phyloP scores from a whole-genome alignment of 2,797 vertebrate genomes.

The Gadopsis bispinosus region DNA sequence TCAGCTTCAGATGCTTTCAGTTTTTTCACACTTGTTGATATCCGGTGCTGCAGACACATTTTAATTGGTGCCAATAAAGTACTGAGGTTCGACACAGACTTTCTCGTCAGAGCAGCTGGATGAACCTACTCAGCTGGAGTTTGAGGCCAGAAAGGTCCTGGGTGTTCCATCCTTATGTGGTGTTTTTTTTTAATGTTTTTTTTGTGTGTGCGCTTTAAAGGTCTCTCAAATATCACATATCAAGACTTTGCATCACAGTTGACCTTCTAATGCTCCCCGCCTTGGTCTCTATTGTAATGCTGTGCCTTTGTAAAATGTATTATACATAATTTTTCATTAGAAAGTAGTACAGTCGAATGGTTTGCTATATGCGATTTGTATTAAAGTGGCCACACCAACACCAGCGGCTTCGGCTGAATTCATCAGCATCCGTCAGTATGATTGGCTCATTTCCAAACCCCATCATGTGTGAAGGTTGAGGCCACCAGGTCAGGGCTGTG shows the following conservation, averaged over 20 bases:
- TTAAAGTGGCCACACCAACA: conserved; percentile 65
- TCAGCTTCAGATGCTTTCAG: not conserved
- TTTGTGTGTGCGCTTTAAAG: conserved; percentile 61
- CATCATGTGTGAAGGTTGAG: conserved; percentile 80
- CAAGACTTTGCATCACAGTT: conserved; percentile 71
- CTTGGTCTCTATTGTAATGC: conserved; percentile 49
- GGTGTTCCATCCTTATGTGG: conserved; percentile 43
- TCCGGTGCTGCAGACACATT: conserved; percentile 1
- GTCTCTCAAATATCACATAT: conserved; percentile 80
- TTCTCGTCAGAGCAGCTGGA: conserved; percentile 22
- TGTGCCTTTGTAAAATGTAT: conserved; percentile 71
- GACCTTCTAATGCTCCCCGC: conserved; percentile 73
- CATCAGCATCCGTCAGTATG: conserved; percentile 73
- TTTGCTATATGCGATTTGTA: conserved; percentile 56
- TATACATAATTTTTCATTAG: conserved; percentile 67
- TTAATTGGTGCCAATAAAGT: not conserved
- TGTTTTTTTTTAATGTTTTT: conserved; percentile 53
- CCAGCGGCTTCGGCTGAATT: conserved; percentile 61
- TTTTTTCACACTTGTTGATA: not conserved
- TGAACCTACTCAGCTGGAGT: conserved; percentile 19
- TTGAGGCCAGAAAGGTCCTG: conserved; percentile 36
- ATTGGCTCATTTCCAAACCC: conserved; percentile 79
- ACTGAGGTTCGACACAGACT: not conserved
- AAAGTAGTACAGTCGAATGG: conserved; percentile 59
- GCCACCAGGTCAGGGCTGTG: conserved; percentile 67